Conservation (phyloP, 2,888 invertebrate species). For the Lepas anatifera region DNA sequence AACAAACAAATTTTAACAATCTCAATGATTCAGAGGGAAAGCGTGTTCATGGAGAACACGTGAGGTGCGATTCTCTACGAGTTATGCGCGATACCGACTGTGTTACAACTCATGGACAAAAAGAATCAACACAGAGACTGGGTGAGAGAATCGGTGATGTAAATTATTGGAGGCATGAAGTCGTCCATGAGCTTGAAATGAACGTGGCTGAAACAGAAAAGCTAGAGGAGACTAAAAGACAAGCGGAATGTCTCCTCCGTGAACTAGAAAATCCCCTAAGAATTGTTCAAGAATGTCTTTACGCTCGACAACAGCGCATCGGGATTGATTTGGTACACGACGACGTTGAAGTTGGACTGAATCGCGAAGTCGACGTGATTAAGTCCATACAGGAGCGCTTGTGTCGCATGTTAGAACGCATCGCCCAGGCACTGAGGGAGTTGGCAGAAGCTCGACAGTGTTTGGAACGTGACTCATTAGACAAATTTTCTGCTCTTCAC, state of each 20-base stretch:
- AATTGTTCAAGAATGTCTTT: not conserved
- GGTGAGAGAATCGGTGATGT: slow-evolving; percentile 86
- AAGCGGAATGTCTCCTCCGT: slow-evolving; percentile 80
- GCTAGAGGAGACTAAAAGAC: slow-evolving; percentile 56
- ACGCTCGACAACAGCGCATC: not conserved
- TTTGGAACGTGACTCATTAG: slow-evolving; percentile 73
- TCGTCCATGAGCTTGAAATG: slow-evolving; percentile 43
- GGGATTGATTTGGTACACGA: slow-evolving; percentile 86
- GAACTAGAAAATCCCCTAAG: slow-evolving; percentile 29
- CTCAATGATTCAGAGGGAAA: not conserved
- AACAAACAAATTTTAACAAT: not conserved
- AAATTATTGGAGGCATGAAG: slow-evolving; percentile 83
- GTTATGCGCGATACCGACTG: not conserved
- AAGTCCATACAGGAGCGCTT: slow-evolving; percentile 66
- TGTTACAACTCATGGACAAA: slow-evolving; percentile 38
- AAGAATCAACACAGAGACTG: slow-evolving; percentile 72
- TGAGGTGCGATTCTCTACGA: not conserved
- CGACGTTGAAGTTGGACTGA: slow-evolving; percentile 67
- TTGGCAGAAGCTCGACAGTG: slow-evolving; percentile 46
- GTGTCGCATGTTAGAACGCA: slow-evolving; percentile 53
- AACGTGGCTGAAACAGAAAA: slow-evolving; percentile 63
- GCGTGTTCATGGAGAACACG: not conserved
- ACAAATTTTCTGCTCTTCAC: slow-evolving; percentile 75
- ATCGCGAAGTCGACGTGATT: slow-evolving; percentile 71
- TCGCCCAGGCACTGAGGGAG: slow-evolving; percentile 25